These are phyloP conservation scores for Microplitis demolitor DNA, from an alignment of 1,140 invertebrate genomes.

Conservation along the genomic window DNA sequence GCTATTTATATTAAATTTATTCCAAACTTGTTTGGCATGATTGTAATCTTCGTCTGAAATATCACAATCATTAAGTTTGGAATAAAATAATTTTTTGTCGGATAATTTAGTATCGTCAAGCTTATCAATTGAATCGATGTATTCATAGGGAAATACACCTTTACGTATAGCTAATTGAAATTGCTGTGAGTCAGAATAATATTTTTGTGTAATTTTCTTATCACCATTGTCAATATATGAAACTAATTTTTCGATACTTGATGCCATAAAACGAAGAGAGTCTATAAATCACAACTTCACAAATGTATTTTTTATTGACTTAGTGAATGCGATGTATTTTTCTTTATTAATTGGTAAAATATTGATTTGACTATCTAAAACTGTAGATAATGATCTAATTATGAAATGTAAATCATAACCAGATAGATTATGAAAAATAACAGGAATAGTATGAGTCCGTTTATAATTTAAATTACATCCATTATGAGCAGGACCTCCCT, in stretches of 20 bases:
- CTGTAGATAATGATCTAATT: conserved; percentile 8
- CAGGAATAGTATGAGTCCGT: background rate
- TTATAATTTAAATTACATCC: background rate
- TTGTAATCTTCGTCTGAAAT: too few species aligned
- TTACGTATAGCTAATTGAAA: too few species aligned
- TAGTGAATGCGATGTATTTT: background rate
- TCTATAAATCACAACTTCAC: background rate
- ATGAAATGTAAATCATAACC: background rate
- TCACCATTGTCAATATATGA: background rate
- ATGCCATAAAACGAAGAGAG: background rate
- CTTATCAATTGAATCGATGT: too few species aligned
- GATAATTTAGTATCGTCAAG: too few species aligned
- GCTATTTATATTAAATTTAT: too few species aligned
- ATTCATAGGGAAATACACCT: too few species aligned
- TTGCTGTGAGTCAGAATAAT: too few species aligned
- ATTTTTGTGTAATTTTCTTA: background rate
- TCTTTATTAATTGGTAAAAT: background rate
- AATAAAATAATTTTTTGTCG: too few species aligned
- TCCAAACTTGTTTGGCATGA: too few species aligned
- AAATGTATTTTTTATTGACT: background rate
- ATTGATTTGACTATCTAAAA: background rate
- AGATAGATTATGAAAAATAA: background rate
- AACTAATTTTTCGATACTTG: background rate
- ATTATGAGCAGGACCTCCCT: background rate
- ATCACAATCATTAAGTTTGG: too few species aligned